Base-by-base conservation (phyloP, 2,888 invertebrate species). In the Odontomyia ornata region DNA sequence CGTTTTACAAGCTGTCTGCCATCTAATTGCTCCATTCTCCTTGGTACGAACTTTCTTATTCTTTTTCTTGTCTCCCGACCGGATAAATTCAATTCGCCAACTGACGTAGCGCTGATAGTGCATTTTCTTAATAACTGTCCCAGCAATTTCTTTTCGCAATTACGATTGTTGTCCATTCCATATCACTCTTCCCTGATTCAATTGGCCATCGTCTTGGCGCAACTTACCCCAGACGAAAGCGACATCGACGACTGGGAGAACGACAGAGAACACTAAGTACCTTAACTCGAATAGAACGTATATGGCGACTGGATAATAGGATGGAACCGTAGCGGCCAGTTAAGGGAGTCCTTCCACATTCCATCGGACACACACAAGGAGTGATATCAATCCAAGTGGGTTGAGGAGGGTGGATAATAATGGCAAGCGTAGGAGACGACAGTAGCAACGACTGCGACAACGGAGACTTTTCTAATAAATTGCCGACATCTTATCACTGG, bases 401-500 rank as follows among this genome's bases (percentile, higher is more conserved):
- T 57, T 9, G 57, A 57, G 23, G n/a, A n/a, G 57, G 62, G 36
- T 36, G 36, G 36, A 36, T 27, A 62, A 25, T 7, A 36, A 36
- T 36, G 36, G 36, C n/a, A 30, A 65, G 65, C 9, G 21, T n/a
- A 18, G 56, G 56, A 52, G 71, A 72, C 28, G 15, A 56, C 15
- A 56, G 27, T 56, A 52, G 52, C 18, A 18, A 52, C 52, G 30
- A 21, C 71, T 47, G 27, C 71, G 56, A 56, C 71, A 28, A 30
- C 71, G 56, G 56, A 13, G 71, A 73, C 57, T 73, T 57, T 73
- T 60, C 73, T 73, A 73, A 73, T 73, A 73, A 73, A 73, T 73
- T 73, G 13, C 36, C 73, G 25, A 60, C 60, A 25, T 57, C 73
- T 73, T 73, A 73, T 73, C 73, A 57, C 60, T 73, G 18, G 43